phyloP scores from a whole-genome alignment of 2,797 vertebrate species.

The Mycteria americana region DNA sequence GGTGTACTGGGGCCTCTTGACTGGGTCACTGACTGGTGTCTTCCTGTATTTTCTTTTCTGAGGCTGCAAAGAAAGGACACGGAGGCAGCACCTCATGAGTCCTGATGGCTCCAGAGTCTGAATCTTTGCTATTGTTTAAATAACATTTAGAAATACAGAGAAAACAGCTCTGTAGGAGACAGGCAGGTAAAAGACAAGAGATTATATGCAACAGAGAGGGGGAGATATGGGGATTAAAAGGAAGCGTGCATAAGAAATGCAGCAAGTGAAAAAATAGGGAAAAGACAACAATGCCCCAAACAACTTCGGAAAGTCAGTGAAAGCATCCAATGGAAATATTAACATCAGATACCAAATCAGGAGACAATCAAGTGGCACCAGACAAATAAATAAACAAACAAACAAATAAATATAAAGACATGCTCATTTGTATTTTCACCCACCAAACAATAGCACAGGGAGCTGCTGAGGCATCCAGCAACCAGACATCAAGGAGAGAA shows the following conservation, averaged over 20 bases:
- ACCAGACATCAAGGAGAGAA: background rate
- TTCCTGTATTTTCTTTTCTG: background rate
- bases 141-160: background rate
- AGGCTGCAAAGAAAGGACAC: background rate
- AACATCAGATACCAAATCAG: background rate
- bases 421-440: background rate
- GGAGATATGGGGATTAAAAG: background rate
- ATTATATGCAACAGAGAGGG: background rate
- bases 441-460: background rate
- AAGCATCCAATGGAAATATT: background rate
- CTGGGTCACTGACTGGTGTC: background rate
- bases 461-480: background rate
- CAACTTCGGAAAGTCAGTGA: background rate
- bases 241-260: background rate
- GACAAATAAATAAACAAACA: background rate
- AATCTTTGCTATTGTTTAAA: background rate
- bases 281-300: background rate
- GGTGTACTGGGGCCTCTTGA: accelerated
- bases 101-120: background rate
- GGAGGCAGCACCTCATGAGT: background rate
- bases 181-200: background rate
- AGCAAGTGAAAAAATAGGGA: background rate
- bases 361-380: background rate
- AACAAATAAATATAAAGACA: background rate
- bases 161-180: background rate